Conservation (phyloP, 2,888 invertebrate species). For the Thysanoteuthis rhombus region DNA sequence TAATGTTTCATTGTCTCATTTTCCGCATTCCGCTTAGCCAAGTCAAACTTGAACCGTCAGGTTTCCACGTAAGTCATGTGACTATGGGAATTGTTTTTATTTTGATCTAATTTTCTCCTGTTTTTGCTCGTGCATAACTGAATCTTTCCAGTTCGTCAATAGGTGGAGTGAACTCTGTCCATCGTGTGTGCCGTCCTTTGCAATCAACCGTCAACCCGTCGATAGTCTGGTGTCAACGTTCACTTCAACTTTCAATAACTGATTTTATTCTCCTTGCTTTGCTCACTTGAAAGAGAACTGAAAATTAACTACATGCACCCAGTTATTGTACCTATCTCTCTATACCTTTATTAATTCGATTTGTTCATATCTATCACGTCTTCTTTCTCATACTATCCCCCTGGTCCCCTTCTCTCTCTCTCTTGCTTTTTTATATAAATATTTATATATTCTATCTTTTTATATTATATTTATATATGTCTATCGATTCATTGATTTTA, state of each 20-base stretch:
- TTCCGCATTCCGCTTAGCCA: background rate
- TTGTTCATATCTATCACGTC: background rate
- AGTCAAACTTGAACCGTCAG: background rate
- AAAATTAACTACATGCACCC: too few relatives aligned
- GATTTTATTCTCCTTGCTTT: too few relatives aligned
- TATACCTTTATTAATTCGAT: background rate
- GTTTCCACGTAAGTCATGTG: background rate
- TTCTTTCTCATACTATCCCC: too few relatives aligned
- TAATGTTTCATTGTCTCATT: background rate
- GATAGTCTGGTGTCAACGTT: background rate
- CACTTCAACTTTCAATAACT: background rate
- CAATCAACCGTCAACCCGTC: background rate
- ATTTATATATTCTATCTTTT: too few relatives aligned
- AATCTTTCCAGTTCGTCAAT: background rate
- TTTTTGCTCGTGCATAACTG: background rate
- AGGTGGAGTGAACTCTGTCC: background rate
- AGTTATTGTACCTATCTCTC: background rate
- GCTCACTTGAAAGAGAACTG: background rate
- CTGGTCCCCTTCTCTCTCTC: too few relatives aligned
- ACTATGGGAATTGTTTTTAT: background rate
- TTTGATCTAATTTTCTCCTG: background rate
- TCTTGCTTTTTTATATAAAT: too few relatives aligned
- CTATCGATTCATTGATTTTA: background rate
- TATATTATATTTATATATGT: background rate
- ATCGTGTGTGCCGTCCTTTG: background rate